A percentile compares a stretch with the other conserved stretches of the same genome.
Conservation (phyloP, 2,888 invertebrate genomes). For the Scelioninae gen. 2 region DNA sequence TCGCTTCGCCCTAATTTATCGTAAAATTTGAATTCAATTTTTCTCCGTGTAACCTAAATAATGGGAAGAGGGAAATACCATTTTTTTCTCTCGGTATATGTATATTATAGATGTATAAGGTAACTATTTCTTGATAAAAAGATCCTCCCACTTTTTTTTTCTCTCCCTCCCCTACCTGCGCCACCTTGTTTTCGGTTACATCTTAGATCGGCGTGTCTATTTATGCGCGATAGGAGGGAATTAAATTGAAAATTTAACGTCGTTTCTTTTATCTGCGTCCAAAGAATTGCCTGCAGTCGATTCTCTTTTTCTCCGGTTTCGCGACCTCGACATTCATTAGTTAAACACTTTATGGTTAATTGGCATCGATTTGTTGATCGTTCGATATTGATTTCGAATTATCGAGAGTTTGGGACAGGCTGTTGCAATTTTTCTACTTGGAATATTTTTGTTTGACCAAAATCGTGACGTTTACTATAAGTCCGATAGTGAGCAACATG, state of each 20-base stretch:
- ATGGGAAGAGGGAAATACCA: no score
- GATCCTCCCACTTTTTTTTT: slow-evolving; percentile 24
- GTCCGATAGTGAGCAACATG: no score
- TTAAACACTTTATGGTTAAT: slow-evolving; percentile 36
- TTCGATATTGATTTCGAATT: slow-evolving; percentile 26
- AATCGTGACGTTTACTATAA: no score
- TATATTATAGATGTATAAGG: no score
- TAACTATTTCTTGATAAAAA: slow-evolving; percentile 53
- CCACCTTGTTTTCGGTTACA: slow-evolving; percentile 51
- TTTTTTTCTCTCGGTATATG: no score
- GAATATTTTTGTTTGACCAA: no score
- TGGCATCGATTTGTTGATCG: slow-evolving; percentile 27
- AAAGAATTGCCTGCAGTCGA: slow-evolving; percentile 36
- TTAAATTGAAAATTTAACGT: slow-evolving; percentile 53
- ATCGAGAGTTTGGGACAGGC: no score
- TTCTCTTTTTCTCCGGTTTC: slow-evolving; percentile 28
- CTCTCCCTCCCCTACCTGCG: neutral
- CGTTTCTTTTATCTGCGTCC: slow-evolving; percentile 50
- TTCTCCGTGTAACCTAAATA: no score
- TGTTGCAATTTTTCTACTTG: no score
- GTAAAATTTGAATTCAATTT: no score
- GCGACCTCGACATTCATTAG: slow-evolving; percentile 29
- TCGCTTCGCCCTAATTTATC: no score
- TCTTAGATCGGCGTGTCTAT: slow-evolving; percentile 60
- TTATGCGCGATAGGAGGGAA: slow-evolving; percentile 50